phyloP scores from a whole-genome alignment of 2,113 vertebrate genomes.

The Mustela lutreola region DNA sequence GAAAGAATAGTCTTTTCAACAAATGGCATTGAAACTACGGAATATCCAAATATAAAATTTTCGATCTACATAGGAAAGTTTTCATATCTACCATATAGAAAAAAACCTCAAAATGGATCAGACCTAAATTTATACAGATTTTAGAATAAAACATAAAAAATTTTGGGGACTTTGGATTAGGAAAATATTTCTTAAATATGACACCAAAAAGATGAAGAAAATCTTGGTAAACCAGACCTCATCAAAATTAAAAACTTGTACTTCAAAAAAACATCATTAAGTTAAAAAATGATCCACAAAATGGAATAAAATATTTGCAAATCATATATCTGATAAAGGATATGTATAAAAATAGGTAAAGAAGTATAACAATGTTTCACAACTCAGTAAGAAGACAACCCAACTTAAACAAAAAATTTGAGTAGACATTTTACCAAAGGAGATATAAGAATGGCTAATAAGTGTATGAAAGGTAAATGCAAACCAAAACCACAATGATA shows the following conservation, averaged over 20 bases:
- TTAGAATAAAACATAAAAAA: background rate
- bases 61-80: background rate
- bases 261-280: background rate
- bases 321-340: background rate
- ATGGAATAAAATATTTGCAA: background rate
- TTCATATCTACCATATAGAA: background rate
- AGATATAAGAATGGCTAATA: background rate
- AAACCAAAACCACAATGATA: background rate
- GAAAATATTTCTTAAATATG: background rate
- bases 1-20: background rate
- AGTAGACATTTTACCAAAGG: background rate
- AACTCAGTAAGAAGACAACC: background rate
- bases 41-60: background rate
- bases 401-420: background rate
- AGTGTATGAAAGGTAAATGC: background rate
- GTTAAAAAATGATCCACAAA: background rate
- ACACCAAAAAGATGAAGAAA: background rate
- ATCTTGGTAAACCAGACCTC: background rate
- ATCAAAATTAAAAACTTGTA: slow-evolving; percentile 20
- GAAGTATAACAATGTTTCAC: background rate
- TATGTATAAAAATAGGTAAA: background rate
- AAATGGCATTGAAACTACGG: background rate
- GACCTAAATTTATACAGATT: background rate
- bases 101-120: background rate
- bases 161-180: background rate